phyloP scores from a whole-genome alignment of 2,888 invertebrate species.

The Phortica okadai region DNA sequence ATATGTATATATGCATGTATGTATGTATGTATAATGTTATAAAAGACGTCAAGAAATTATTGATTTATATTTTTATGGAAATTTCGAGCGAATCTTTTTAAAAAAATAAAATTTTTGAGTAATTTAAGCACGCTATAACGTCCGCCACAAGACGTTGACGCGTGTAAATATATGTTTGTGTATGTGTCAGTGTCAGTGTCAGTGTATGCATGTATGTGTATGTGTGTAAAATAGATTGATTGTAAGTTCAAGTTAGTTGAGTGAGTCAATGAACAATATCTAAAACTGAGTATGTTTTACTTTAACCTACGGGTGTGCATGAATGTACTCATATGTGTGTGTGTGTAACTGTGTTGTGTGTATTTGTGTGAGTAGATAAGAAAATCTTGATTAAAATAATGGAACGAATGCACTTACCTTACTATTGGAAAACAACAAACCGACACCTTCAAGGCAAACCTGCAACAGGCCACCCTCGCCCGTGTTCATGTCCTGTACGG shows the following conservation, averaged over 20 bases:
- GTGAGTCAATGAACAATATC: too few relatives aligned
- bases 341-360: conserved; percentile 27
- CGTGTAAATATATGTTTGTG: background rate
- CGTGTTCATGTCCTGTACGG: conserved; percentile 97
- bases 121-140: background rate
- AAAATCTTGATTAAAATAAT: background rate
- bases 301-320: background rate
- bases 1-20: conserved; percentile 46
- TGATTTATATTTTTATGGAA: conserved; percentile 26
- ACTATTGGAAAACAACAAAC: conserved; percentile 98
- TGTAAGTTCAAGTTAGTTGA: background rate
- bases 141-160: background rate
- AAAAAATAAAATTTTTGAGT: background rate
- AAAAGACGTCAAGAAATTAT: conserved; percentile 30
- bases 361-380: conserved; percentile 7
- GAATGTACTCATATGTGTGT: conserved; percentile 44
- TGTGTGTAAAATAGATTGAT: conserved; percentile 16
- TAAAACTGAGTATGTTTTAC: background rate
- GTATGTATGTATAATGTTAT: conserved; percentile 41
- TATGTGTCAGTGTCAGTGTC: background rate
- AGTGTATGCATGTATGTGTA: background rate
- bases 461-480: conserved; percentile 98
- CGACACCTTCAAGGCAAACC: conserved; percentile 99
- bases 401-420: conserved; percentile 85
- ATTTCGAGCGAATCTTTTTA: conserved; percentile 4